These are phyloP conservation scores for Arizona elegans DNA, from an alignment of 2,113 vertebrate genomes.

Conservation along the genomic window DNA sequence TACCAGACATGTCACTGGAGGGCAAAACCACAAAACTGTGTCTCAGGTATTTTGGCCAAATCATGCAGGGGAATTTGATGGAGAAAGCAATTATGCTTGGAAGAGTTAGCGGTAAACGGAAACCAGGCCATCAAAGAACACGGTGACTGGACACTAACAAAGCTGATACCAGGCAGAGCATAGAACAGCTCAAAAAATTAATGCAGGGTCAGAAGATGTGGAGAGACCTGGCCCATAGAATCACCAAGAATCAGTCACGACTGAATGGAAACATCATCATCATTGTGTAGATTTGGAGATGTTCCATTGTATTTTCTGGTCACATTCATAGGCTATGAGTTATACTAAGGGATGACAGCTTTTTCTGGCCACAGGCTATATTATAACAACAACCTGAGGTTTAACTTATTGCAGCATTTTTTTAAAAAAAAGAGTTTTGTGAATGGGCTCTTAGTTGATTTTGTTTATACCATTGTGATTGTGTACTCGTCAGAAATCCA, in stretches of 20 bases:
- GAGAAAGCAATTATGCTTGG: neutral
- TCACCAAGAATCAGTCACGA: neutral
- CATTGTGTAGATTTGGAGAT: neutral
- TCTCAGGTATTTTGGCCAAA: neutral
- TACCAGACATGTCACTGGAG: neutral
- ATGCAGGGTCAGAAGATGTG: neutral
- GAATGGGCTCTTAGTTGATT: neutral
- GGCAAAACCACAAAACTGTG: neutral
- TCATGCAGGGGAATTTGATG: neutral
- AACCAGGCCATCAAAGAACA: neutral
- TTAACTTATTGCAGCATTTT: neutral
- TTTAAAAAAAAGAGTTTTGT: neutral
- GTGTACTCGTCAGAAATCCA: neutral
- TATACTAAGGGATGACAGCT: neutral
- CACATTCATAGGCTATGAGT: neutral
- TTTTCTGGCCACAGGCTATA: neutral
- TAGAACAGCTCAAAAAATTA: neutral
- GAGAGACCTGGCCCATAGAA: neutral
- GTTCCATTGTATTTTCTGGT: neutral
- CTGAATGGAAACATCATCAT: neutral
- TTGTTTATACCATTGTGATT: neutral
- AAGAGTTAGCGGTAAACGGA: neutral
- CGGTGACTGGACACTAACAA: neutral
- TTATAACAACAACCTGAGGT: neutral
- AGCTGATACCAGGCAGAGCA: neutral